Conservation (phyloP, 37 sponge, comb jelly and placozoan species). For the Haliclona indistincta region DNA sequence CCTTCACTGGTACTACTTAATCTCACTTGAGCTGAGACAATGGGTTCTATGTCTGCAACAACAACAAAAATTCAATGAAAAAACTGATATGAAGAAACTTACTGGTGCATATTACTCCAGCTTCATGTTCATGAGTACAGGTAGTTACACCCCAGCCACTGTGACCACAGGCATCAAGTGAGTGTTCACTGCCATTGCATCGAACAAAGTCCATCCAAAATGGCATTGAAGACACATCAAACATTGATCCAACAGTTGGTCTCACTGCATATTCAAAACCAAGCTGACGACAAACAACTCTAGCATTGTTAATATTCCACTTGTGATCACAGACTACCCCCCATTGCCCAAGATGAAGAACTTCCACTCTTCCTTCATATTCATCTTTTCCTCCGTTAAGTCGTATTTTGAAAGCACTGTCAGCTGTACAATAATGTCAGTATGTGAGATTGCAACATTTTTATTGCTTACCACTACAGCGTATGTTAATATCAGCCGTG, state of each 20-base stretch:
- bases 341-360: slow-evolving; percentile 4
- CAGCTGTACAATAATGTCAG: slow-evolving; percentile 11
- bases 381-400: slow-evolving; percentile 12
- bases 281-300: slow-evolving; percentile 47
- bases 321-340: slow-evolving; percentile 35
- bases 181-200: slow-evolving; percentile 19
- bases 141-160: slow-evolving; percentile 20
- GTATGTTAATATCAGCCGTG: not conserved
- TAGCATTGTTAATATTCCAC: slow-evolving; percentile 22
- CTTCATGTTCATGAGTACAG: slow-evolving; percentile 10
- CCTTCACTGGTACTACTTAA: not conserved
- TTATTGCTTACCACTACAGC: not conserved
- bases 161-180: slow-evolving; percentile 19
- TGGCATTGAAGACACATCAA: slow-evolving; percentile 20
- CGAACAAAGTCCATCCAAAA: slow-evolving; percentile 23
- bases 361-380: slow-evolving; percentile 34
- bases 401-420: slow-evolving; percentile 5
- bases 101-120: slow-evolving; percentile 24
- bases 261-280: slow-evolving; percentile 9
- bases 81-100: not conserved
- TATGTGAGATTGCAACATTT: not conserved
- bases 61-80: not conserved
- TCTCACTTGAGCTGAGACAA: not conserved
- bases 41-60: not conserved
- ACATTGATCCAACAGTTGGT: slow-evolving; percentile 2